Percentiles rank a stretch among this genome's conserved stretches.
These are phyloP conservation scores for Spheniscus mendiculus DNA, from an alignment of 2,113 vertebrate genomes.

Conservation along the genomic window DNA sequence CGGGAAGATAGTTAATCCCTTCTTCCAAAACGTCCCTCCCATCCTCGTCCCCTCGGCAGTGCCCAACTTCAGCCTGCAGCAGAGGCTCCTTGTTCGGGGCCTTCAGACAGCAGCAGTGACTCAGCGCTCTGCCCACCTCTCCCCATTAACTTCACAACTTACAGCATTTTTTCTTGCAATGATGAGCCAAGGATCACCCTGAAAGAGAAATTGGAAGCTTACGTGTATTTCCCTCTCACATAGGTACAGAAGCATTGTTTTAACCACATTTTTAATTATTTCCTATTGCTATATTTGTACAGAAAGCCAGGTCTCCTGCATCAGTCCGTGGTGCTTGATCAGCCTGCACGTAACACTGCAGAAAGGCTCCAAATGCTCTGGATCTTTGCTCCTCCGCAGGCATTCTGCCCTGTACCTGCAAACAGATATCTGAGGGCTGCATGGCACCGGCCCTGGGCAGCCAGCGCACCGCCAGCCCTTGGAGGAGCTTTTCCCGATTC, in stretches of 20 bases:
- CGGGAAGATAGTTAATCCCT: background rate
- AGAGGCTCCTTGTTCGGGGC: accelerated
- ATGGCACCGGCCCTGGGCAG: accelerated
- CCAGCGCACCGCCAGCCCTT: accelerated
- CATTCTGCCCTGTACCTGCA: no score
- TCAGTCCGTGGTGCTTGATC: no score
- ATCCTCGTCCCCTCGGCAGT: accelerated
- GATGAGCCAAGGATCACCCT: background rate
- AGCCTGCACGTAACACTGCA: background rate
- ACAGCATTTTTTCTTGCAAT: accelerated
- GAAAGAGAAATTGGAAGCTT: background rate
- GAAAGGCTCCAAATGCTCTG: no score
- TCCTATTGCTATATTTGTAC: accelerated
- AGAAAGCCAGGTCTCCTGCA: background rate
- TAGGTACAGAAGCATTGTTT: accelerated
- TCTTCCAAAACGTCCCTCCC: background rate
- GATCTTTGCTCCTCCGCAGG: background rate
- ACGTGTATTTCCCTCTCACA: accelerated
- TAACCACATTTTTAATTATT: accelerated
- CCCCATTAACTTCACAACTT: accelerated
- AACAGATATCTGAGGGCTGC: accelerated
- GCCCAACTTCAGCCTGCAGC: background rate
- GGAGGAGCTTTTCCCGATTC: accelerated
- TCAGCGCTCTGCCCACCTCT: background rate
- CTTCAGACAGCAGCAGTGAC: background rate